phyloP scores from a whole-genome alignment of 2,113 vertebrate genomes.

The Indicator maculatus region DNA sequence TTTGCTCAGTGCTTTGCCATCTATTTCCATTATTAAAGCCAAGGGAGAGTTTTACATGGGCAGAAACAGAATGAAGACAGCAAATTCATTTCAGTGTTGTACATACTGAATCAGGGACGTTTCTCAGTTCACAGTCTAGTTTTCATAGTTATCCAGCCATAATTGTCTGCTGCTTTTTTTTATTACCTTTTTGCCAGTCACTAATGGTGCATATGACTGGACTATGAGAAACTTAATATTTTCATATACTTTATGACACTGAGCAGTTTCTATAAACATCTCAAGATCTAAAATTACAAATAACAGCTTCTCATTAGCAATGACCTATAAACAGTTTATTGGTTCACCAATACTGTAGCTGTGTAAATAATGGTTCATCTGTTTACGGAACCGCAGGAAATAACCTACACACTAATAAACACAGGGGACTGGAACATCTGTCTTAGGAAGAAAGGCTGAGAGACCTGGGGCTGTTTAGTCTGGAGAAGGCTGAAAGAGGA shows the following conservation, averaged over 20 bases:
- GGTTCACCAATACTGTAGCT: slow-evolving; percentile 48
- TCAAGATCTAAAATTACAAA: slow-evolving; percentile 32
- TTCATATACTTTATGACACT: slow-evolving; percentile 15
- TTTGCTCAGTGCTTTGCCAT: neutral
- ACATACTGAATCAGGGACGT: neutral
- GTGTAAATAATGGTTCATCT: slow-evolving; percentile 44
- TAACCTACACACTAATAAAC: neutral
- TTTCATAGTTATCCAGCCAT: neutral
- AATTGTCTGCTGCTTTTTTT: neutral
- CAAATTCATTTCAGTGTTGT: neutral
- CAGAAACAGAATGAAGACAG: neutral
- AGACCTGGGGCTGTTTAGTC: too few species aligned
- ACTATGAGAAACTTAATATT: slow-evolving; percentile 8
- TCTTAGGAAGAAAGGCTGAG: too few species aligned
- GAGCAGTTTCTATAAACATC: slow-evolving; percentile 6
- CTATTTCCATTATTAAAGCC: slow-evolving; percentile 6
- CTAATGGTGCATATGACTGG: neutral
- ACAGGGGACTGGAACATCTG: too few species aligned
- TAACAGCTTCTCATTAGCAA: slow-evolving; percentile 62
- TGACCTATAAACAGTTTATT: slow-evolving; percentile 60
- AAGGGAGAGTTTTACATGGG: neutral
- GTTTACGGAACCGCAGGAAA: neutral
- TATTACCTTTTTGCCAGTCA: neutral
- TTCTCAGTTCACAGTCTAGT: neutral
- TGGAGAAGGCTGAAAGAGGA: too few species aligned